Base-by-base conservation (phyloP, 37 sponge, comb jelly and placozoan species). In the Haliclona indistincta region DNA sequence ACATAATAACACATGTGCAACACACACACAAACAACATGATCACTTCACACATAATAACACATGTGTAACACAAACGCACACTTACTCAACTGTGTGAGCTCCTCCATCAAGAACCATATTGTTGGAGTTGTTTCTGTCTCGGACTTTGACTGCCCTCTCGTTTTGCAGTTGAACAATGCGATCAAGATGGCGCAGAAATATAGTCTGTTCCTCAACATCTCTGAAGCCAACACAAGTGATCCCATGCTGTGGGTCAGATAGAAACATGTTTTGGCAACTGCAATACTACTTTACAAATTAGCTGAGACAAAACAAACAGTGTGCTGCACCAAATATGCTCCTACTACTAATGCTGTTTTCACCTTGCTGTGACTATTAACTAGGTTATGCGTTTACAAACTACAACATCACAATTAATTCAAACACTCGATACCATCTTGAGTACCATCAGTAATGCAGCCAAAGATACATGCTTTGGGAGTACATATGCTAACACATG, bases 171-270 rank as follows among this genome's bases (percentile, higher is more conserved):
- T 53, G 37, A 15, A 78, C 54, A 13, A 77, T 42, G 17, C 79
- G 28, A 52, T 86, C 80, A 34, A 86, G 43, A 34, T 86, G 86
- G 42, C 51, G 74, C 2, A 72, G 26, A 28, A 77, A 86, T 6
- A 53, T 37, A 37, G 78, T 68, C 41, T 45, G 67, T 44, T 86
- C 86, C 20, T 45, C 53, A 8, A 30, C 25, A 34, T 86, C 81
- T 22, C 61, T 40, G 68, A 79, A 86, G n/a, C 86, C 80, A 41
- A 86, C n/a, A 38, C 86, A 86, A 2, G 86, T 86, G 29, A 86
- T 79, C 0, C 86, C 86, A 64, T 78, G 62, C 86, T 85, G 67
- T 34, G 29, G 23, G 64, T 63, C n/a, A n/a, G n/a, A n/a, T n/a
- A n/a, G n/a, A n/a, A n/a, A n/a, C n/a, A n/a, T n/a, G n/a, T n/a